Evolutionary conservation across 1,140 invertebrate genomes (phyloP).

Genomic region (Panonychus citri): DNA sequence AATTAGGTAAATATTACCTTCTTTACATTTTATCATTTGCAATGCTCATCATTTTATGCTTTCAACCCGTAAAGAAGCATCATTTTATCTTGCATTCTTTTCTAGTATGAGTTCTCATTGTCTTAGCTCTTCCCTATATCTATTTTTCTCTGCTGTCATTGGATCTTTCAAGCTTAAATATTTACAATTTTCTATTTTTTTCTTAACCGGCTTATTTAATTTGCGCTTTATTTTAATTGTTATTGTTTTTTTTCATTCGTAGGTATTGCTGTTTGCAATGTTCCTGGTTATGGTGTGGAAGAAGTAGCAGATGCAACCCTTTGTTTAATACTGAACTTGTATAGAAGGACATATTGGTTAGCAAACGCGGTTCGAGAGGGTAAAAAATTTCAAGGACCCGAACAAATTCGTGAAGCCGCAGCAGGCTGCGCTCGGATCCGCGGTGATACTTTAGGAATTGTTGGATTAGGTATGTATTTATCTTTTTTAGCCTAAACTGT

Average conservation of each 20-base stretch:
- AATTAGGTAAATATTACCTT: constrained; percentile 24
- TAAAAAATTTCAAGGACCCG: constrained; percentile 87
- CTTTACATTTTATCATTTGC: neutral
- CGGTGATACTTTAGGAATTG: constrained; percentile 83
- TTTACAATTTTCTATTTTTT: too few relatives aligned
- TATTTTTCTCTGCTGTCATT: neutral
- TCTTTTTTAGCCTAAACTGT: constrained; percentile 4
- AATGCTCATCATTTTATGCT: neutral
- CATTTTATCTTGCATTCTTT: neutral
- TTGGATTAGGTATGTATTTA: constrained; percentile 45
- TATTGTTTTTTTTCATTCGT: constrained; percentile 16
- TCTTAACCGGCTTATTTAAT: neutral
- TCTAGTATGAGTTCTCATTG: neutral
- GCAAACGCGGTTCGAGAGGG: constrained; percentile 93
- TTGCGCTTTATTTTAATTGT: neutral
- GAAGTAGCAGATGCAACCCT: constrained; percentile 97
- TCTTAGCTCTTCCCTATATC: too few relatives aligned
- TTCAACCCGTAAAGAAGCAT: neutral
- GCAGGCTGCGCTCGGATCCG: constrained; percentile 82
- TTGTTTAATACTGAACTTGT: constrained; percentile 93
- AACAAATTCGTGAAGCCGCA: constrained; percentile 73
- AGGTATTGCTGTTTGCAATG: constrained; percentile 96
- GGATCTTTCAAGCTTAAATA: too few relatives aligned
- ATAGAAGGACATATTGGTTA: constrained; percentile 93
- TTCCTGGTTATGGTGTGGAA: constrained; percentile 97